Conservation (phyloP, 53 echinoderm and acorn worm genomes). For the Crossaster papposus region DNA sequence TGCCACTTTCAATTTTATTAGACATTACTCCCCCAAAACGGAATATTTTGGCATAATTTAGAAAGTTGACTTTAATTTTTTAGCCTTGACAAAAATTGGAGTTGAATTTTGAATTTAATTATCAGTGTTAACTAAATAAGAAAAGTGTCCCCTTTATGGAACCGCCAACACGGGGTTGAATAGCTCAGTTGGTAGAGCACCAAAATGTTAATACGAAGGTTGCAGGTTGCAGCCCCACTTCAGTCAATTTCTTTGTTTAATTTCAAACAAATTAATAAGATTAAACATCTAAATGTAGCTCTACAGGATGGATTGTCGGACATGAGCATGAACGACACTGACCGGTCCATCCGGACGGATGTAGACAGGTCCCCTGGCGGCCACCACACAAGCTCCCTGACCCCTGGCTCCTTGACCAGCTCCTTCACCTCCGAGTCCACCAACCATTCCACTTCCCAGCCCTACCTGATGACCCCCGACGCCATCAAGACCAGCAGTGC, state of each 20-base stretch:
- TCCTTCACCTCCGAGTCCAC: constrained; percentile 93
- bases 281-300: constrained; percentile 59
- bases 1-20: background rate
- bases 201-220: too few relatives aligned
- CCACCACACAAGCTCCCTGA: constrained; percentile 65
- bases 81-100: too few relatives aligned
- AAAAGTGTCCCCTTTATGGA: too few relatives aligned
- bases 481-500: constrained; percentile 79
- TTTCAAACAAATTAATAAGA: too few relatives aligned
- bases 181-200: too few relatives aligned
- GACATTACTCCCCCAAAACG: background rate
- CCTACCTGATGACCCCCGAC: constrained; percentile 91
- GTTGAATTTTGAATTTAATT: too few relatives aligned
- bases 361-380: constrained; percentile 59
- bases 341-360: constrained; percentile 69
- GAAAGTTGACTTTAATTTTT: too few relatives aligned
- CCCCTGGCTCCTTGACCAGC: constrained; percentile 80
- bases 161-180: too few relatives aligned
- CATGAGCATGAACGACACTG: constrained; percentile 86
- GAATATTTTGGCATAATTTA: too few relatives aligned
- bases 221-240: too few relatives aligned
- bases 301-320: constrained; percentile 93
- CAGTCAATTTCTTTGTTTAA: too few relatives aligned
- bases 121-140: too few relatives aligned
- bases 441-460: constrained; percentile 71